Conservation (phyloP, 2,113 vertebrate species). For the Lophotis ruficrista region DNA sequence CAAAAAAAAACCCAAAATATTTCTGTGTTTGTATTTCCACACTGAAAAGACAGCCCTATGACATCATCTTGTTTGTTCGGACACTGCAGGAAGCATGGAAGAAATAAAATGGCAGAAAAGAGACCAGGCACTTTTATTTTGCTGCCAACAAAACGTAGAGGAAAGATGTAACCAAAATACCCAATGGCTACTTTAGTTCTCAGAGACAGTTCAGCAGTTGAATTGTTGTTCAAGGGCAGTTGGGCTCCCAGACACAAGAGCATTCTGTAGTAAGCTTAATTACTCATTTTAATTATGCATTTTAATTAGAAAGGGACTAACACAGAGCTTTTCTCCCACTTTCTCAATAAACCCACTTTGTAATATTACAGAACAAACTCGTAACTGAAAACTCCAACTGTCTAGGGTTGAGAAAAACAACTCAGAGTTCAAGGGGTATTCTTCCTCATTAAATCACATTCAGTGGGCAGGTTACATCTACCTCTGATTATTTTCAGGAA, state of each 20-base stretch:
- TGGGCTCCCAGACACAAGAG: constrained; percentile 51
- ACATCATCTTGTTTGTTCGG: constrained; percentile 45
- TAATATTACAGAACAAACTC: constrained; percentile 28
- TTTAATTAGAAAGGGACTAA: constrained; percentile 53
- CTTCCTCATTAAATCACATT: background rate
- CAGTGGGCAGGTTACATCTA: background rate
- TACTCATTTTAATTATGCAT: constrained; percentile 66
- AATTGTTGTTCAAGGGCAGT: constrained; percentile 43
- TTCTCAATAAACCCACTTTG: constrained; percentile 50
- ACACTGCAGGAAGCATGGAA: constrained; percentile 22
- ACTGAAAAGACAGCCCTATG: constrained; percentile 17
- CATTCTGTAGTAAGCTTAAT: constrained; percentile 60
- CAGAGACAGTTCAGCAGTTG: constrained; percentile 40
- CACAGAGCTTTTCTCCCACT: constrained; percentile 48
- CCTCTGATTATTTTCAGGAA: background rate
- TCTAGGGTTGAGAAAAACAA: background rate
- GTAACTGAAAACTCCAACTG: constrained; percentile 40
- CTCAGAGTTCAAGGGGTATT: background rate
- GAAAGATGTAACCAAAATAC: constrained; percentile 44
- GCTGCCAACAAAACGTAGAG: constrained; percentile 6
- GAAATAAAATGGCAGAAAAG: constrained; percentile 31
- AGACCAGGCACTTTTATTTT: constrained; percentile 17
- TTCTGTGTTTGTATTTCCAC: background rate
- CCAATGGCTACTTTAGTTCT: constrained; percentile 45
- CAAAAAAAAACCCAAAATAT: background rate